Conservation (phyloP, 2,113 vertebrate genomes). For the Atrichornis clamosus region DNA sequence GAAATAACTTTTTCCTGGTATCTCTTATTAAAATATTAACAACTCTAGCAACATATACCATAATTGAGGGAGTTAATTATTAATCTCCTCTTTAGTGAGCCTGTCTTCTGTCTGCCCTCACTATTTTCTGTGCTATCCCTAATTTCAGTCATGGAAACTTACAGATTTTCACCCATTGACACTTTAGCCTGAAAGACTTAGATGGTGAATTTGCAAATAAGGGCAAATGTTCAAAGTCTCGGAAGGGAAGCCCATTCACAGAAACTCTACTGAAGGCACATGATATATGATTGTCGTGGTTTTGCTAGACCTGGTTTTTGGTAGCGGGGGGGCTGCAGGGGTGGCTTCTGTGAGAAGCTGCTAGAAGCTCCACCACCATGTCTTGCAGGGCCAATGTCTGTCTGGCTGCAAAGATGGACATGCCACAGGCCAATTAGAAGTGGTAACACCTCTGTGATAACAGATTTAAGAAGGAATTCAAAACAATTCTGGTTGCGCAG, state of each 20-base stretch:
- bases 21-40: background rate
- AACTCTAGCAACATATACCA: background rate
- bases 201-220: background rate
- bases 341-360: too few relatives aligned
- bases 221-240: background rate
- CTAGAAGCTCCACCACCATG: too few relatives aligned
- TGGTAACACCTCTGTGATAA: too few relatives aligned
- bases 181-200: background rate
- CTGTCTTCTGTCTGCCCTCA: background rate
- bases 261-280: background rate
- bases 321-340: too few relatives aligned
- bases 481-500: too few relatives aligned
- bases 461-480: too few relatives aligned
- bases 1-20: background rate
- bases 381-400: too few relatives aligned
- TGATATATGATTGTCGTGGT: background rate
- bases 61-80: background rate
- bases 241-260: background rate
- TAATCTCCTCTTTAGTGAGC: background rate
- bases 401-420: too few relatives aligned
- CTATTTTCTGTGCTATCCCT: background rate
- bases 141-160: background rate
- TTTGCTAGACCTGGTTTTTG: too few relatives aligned
- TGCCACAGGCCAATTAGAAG: too few relatives aligned
- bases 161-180: background rate